These are phyloP conservation scores for Oscheius sp. DNA, from an alignment of 2,888 invertebrate genomes.

Conservation along the genomic window DNA sequence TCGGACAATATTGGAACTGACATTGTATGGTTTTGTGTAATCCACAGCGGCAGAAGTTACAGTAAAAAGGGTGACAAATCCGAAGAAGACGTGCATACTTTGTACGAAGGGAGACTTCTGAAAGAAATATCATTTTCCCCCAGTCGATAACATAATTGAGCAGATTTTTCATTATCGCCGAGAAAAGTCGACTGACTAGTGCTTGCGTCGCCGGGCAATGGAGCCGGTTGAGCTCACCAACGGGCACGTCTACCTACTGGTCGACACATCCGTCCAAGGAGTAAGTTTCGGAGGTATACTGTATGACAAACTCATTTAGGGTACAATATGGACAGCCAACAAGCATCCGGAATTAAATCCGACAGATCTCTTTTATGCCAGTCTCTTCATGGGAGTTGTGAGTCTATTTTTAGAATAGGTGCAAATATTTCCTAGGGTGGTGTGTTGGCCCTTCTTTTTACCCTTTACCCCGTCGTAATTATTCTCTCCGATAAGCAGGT, in stretches of 20 bases:
- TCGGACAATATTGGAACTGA: slow-evolving; percentile 1
- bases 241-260: slow-evolving; percentile 19
- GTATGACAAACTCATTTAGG: background rate
- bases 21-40: background rate
- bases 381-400: slow-evolving; percentile 26
- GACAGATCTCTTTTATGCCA: slow-evolving; percentile 28
- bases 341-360: slow-evolving; percentile 27
- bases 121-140: background rate
- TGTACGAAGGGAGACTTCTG: background rate
- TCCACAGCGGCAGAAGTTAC: background rate
- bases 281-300: background rate
- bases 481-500: slow-evolving; percentile 34
- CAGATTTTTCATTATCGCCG: background rate
- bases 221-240: background rate
- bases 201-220: background rate
- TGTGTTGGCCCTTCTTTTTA: slow-evolving; percentile 25
- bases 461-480: slow-evolving; percentile 22
- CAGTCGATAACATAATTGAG: background rate
- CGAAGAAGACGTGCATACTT: background rate
- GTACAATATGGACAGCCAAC: slow-evolving; percentile 23
- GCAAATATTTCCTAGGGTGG: slow-evolving; percentile 15
- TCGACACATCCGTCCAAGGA: slow-evolving; percentile 27
- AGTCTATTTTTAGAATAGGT: background rate
- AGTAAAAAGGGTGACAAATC: background rate
- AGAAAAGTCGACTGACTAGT: background rate